phyloP scores from a whole-genome alignment of 2,113 vertebrate genomes.

The Gallinago paraguaiae region DNA sequence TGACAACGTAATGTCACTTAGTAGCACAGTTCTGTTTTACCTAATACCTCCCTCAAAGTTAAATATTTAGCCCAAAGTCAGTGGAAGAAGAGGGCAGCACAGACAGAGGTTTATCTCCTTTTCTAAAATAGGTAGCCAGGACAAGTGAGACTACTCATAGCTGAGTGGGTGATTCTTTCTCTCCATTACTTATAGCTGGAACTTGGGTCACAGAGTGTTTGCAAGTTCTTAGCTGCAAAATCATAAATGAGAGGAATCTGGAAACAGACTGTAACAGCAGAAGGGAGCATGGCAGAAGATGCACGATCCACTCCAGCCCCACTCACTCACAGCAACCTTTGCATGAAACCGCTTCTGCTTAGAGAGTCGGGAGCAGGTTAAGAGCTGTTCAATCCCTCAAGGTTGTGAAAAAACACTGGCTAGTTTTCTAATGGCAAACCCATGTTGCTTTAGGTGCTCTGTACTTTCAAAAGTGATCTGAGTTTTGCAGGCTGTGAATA shows the following conservation, averaged over 20 bases:
- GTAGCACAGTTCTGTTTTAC: neutral
- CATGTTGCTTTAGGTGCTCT: neutral
- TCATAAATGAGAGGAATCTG: neutral
- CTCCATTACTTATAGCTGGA: neutral
- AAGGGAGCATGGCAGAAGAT: neutral
- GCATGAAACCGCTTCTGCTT: neutral
- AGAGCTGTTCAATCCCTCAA: neutral
- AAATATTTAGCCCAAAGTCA: neutral
- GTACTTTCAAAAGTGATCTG: neutral
- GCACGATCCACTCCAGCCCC: neutral
- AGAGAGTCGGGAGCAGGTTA: neutral
- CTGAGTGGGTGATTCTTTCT: neutral
- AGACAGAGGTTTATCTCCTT: neutral
- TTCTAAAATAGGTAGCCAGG: neutral
- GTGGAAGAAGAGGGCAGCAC: neutral
- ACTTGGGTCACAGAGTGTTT: neutral
- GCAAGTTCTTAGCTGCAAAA: neutral
- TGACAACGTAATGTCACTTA: neutral
- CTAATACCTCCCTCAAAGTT: neutral
- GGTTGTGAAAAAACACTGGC: neutral
- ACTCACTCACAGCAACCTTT: neutral
- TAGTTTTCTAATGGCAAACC: neutral
- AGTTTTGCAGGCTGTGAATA: neutral
- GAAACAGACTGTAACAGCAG: neutral
- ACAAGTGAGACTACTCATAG: neutral